phyloP scores from a whole-genome alignment of 2,888 invertebrate species.

The Drosophila formosana region DNA sequence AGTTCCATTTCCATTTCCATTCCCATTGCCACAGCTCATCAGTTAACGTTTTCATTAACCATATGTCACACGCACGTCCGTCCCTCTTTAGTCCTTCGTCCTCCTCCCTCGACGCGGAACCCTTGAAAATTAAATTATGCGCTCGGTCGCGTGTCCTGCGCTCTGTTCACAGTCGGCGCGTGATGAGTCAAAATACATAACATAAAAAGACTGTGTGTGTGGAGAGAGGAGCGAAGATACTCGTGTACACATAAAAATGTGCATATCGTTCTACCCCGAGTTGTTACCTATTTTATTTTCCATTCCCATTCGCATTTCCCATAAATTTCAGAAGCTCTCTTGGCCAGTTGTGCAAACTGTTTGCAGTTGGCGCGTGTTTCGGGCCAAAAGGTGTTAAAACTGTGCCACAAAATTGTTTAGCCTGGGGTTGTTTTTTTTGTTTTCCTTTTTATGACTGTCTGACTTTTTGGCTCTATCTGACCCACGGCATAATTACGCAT shows the following conservation, averaged over 20 bases:
- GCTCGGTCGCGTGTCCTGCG: conserved; percentile 74
- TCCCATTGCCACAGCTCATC: conserved; percentile 57
- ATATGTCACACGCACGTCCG: conserved; percentile 79
- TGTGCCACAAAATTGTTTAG: conserved; percentile 72
- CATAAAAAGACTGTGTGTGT: conserved; percentile 23
- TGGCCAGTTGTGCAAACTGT: conserved; percentile 58
- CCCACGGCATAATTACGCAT: conserved; percentile 67
- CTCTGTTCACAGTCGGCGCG: conserved; percentile 38
- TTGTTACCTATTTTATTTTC: conserved; percentile 11
- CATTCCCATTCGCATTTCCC: conserved; percentile 44
- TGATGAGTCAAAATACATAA: conserved; percentile 77
- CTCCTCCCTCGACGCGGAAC: conserved; percentile 38
- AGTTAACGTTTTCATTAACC: conserved; percentile 81
- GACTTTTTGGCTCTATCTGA: conserved; percentile 51
- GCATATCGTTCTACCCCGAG: conserved; percentile 28
- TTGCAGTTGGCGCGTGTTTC: conserved; percentile 69
- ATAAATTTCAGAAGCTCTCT: conserved; percentile 48
- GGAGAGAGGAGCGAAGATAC: conserved; percentile 11
- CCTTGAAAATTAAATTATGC: conserved; percentile 78
- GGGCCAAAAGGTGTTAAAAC: conserved; percentile 73
- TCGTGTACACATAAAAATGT: conserved; percentile 34
- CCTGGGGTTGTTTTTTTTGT: conserved; percentile 58
- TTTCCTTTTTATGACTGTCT: conserved; percentile 42
- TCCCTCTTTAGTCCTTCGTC: conserved; percentile 37
- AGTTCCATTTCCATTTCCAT: conserved; percentile 5